Evolutionary conservation across 2,113 vertebrate species (phyloP).

Genomic region (Solea solea): DNA sequence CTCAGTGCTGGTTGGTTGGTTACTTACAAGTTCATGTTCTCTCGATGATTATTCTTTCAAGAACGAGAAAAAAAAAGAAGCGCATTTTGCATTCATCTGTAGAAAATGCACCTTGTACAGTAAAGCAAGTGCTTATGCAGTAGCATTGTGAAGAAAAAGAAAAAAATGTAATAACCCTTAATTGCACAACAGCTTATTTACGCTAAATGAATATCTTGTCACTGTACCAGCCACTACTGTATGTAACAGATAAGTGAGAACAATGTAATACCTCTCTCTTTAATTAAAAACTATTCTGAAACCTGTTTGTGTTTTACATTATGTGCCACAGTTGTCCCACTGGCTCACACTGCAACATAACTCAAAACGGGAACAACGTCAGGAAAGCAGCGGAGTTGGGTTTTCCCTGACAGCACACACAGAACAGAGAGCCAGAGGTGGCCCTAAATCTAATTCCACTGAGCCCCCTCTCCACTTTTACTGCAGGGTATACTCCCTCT

Average conservation of each 20-base stretch:
- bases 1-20: conserved; percentile 33
- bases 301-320: conserved; percentile 41
- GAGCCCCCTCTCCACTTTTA: conserved; percentile 70
- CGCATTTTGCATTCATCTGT: conserved; percentile 69
- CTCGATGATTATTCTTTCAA: conserved; percentile 20
- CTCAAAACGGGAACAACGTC: conserved; percentile 54
- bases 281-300: conserved; percentile 77
- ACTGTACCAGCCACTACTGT: conserved; percentile 65
- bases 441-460: conserved; percentile 75
- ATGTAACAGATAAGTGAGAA: conserved; percentile 71
- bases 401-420: conserved; percentile 65
- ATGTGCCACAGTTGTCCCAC: conserved; percentile 20
- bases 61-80: conserved; percentile 37
- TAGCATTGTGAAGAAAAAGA: conserved; percentile 54
- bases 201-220: conserved; percentile 66
- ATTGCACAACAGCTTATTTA: conserved; percentile 74
- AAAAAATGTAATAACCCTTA: conserved; percentile 64
- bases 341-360: conserved; percentile 45
- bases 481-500: conserved; percentile 76
- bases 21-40: conserved; percentile 49
- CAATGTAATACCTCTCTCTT: conserved; percentile 77
- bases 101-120: conserved; percentile 72
- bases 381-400: conserved; percentile 47
- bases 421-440: conserved; percentile 62
- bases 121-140: conserved; percentile 66